A percentile compares a stretch with the other conserved stretches of the same genome.
Conservation (phyloP, 2,888 invertebrate species). For the Cremastobaeus sp. region DNA sequence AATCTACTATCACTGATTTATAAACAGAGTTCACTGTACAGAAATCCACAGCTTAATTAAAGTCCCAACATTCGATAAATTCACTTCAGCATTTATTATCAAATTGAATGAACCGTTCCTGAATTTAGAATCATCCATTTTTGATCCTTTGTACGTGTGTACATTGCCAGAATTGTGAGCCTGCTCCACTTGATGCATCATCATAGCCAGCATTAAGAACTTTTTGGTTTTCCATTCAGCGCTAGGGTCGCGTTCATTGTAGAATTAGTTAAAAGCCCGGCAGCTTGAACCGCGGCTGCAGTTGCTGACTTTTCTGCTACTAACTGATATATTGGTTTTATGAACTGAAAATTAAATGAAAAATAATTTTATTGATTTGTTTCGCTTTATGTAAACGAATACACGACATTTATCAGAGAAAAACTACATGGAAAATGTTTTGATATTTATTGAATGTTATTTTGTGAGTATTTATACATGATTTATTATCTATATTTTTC, state of each 20-base stretch:
- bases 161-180: constrained; percentile 7
- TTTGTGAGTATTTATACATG: too few relatives aligned
- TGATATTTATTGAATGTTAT: too few relatives aligned
- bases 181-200: constrained; percentile 14
- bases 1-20: constrained; percentile 73
- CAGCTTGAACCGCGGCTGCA: constrained; percentile 88
- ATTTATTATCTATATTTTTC: too few relatives aligned
- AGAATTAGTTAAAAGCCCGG: constrained; percentile 83
- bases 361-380: too few relatives aligned
- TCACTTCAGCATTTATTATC: constrained; percentile 25
- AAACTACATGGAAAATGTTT: too few relatives aligned
- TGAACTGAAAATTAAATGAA: constrained; percentile 83
- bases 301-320: constrained; percentile 90
- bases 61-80: constrained; percentile 46
- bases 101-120: constrained; percentile 23
- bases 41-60: constrained; percentile 63
- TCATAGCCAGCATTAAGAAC: constrained; percentile 80
- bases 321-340: constrained; percentile 90
- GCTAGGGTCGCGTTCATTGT: constrained; percentile 76
- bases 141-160: constrained; percentile 8
- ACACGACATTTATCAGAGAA: too few relatives aligned
- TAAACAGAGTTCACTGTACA: constrained; percentile 75
- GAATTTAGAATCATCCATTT: constrained; percentile 38
- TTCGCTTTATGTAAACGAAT: too few relatives aligned
- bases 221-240: constrained; percentile 82